Evolutionary conservation across 1,140 invertebrate genomes (phyloP), one percentile per base, ranked within the genome.

Genomic region (Diploscapter pachys): DNA sequence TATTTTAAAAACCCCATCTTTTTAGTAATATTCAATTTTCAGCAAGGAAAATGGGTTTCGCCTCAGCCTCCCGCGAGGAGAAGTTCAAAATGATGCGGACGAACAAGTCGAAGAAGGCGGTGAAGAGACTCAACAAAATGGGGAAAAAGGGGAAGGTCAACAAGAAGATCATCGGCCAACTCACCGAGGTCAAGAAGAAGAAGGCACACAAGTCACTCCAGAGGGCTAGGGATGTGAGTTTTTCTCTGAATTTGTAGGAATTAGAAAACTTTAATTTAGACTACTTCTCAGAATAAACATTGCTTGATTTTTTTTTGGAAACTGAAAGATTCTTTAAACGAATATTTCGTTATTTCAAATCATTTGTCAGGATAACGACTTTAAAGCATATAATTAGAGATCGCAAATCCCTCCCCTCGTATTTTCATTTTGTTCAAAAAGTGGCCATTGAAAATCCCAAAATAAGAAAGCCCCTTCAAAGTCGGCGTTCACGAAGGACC

Each of bases 21-120:
- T 72, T 31, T 31, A 31, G 31, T 31, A 31, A 31, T 31, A 31
- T 31, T 31, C 31, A 31, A 31, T 31, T 31, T 31, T 31, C 31
- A 31, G 49, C 71, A 72, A 63, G 50, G 55, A 76, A 71, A 11
- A 76, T 76, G 75, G 75, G 75, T 11, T 67, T 72, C 62, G 64
- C 62, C 50, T 72, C 75, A 3, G 63, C 63, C 56, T 66, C 69
- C 53, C 75, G 75, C 48, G 75, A 76, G 56, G 75, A 76, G 50
- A 76, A 76, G 70, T 64, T 76, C 50, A 71, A 72, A 61, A 66
- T 72, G 70, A 65, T 76, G 69, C 71, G 72, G 57, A 76, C 75
- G 11, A 70, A 71, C 31, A 63, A 65, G 67, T 71, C 74, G 6
- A 63, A 64, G 13, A 76, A 76, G 68, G 55, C 69, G 8, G 72